Conservation (phyloP, 92 coral and sea anemone species). For the Palythoa caribaeorum region DNA sequence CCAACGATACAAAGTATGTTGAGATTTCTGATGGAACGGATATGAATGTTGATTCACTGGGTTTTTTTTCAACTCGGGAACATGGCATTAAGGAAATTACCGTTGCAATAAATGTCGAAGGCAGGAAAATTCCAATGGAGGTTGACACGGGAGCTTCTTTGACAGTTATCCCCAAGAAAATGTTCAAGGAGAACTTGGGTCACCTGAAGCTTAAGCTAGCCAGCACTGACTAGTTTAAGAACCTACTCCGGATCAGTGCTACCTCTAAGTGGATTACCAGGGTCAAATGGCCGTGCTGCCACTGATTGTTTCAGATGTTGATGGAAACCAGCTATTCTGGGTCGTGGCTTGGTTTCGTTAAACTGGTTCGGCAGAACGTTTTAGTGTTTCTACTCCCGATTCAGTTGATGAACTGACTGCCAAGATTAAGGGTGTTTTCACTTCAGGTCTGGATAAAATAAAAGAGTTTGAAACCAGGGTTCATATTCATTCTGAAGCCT, state of each 20-base stretch:
- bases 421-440: conserved; percentile 9
- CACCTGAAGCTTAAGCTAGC: background rate
- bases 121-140: background rate
- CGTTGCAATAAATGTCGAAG: background rate
- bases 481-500: background rate
- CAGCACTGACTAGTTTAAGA: background rate
- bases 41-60: background rate
- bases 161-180: background rate
- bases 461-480: conserved; percentile 27
- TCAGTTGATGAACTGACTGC: background rate
- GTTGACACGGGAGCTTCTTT: background rate
- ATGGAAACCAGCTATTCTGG: conserved; percentile 10
- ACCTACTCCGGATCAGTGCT: background rate
- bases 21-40: background rate
- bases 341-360: background rate
- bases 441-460: background rate
- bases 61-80: background rate
- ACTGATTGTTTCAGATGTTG: background rate
- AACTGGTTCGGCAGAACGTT: background rate
- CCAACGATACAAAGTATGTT: background rate
- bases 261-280: conserved; percentile 1
- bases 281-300: too few species aligned
- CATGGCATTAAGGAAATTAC: background rate
- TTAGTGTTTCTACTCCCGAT: background rate
- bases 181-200: background rate